These are phyloP conservation scores for Callaeas wilsoni DNA, from an alignment of 2,113 vertebrate genomes.

Conservation along the genomic window DNA sequence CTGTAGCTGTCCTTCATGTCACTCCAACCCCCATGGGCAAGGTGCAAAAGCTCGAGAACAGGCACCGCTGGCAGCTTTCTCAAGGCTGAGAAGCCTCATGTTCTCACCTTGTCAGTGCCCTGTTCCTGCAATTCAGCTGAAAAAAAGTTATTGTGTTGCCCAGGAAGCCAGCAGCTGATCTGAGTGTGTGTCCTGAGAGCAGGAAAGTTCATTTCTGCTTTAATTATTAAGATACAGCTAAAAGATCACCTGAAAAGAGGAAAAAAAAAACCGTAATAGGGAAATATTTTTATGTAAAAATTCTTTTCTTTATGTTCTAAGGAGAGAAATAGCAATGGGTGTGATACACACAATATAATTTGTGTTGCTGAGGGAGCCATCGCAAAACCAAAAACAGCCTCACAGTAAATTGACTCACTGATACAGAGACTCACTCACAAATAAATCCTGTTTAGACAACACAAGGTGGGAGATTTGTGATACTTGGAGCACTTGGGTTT, in stretches of 20 bases:
- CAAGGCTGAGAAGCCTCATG: neutral
- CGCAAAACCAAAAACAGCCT: neutral
- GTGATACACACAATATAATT: neutral
- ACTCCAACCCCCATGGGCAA: accelerated
- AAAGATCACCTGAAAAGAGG: neutral
- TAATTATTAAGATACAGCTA: neutral
- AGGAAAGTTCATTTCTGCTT: neutral
- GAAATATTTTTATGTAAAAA: neutral
- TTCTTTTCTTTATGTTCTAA: neutral
- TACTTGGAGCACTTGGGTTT: neutral
- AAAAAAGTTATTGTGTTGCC: neutral
- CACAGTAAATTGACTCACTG: neutral
- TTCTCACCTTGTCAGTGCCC: neutral
- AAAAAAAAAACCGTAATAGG: neutral
- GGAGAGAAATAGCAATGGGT: neutral
- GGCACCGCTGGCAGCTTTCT: neutral
- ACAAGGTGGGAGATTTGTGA: neutral
- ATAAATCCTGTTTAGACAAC: neutral
- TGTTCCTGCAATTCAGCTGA: neutral
- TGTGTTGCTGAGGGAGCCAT: neutral
- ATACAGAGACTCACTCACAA: neutral
- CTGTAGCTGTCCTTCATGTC: neutral
- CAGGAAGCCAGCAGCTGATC: neutral
- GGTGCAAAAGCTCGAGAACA: neutral
- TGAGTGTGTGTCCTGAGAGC: neutral